Evolutionary conservation across 1,140 invertebrate genomes (phyloP), one percentile per base, ranked within the genome.

Genomic region (Coelopa frigida): DNA sequence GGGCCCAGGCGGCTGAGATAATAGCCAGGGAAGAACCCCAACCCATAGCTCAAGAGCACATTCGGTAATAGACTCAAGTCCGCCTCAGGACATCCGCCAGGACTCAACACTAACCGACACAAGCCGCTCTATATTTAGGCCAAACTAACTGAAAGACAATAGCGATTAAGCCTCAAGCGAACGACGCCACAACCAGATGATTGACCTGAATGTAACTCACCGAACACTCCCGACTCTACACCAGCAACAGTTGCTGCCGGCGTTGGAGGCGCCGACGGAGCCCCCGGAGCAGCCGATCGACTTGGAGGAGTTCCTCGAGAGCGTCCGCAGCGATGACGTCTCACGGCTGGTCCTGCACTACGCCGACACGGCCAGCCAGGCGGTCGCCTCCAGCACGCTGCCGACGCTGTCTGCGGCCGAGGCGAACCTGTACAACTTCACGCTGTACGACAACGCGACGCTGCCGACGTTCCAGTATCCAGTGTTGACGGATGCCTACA

Each of bases 271-370:
- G 23, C 21, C 43, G 43, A 33, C 10, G 26, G n/a, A 18, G 43
- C 29, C 23, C 15, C 29, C 32, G 26, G 33, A 31, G 33, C 31
- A 17, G 43, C 48, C 48, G 17, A 50, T 50, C 7, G 27, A 39
- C 23, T 26, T 40, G 11, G 22, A 50, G 11, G 48, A 50, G 7
- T 50, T 50, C 18, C 45, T 50, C 11, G 43, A 45, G 11, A 50
- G 43, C 26, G 43, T 42, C 4, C 17, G 20, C 7, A 39, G 23
- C 15, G 24, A 20, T 26, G 23, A 33, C 7, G 11, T 33, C 33
- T 22, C 29, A n/a, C 21, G 22, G 21, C 18, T 18, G 26, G 24
- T 18, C 14, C 21, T 42, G 17, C 22, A 42, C 22, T 27, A 42
- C 15, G 14, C 8, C 31, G 12, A 24, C 15, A 4, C 14, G 15